Evolutionary conservation across 2,888 invertebrate genomes (phyloP).

Genomic region (Chymomyza amoena): DNA sequence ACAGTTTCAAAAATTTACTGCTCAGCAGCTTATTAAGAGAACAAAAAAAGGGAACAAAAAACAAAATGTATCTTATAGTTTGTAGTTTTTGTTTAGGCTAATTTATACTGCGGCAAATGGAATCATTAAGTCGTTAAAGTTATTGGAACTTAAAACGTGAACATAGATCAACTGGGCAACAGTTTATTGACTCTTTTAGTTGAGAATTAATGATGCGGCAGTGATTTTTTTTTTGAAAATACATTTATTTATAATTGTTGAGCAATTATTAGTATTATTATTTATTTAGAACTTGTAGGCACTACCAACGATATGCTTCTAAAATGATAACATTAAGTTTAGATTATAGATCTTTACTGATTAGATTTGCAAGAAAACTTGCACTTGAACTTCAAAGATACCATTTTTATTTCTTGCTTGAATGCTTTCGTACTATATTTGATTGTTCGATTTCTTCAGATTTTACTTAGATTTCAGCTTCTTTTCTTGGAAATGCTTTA

Average conservation of each 20-base stretch:
- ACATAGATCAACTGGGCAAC: not conserved
- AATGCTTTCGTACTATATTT: too few species aligned
- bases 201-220: not conserved
- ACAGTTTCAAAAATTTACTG: slow-evolving; percentile 39
- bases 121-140: not conserved
- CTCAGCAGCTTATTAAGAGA: not conserved
- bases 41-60: not conserved
- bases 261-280: too few species aligned
- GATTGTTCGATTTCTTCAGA: too few species aligned
- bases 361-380: too few species aligned
- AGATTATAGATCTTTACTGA: too few species aligned
- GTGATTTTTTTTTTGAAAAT: not conserved
- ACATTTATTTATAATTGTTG: not conserved
- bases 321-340: too few species aligned
- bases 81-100: not conserved
- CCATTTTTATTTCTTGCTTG: too few species aligned
- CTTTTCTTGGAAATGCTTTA: too few species aligned
- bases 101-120: not conserved
- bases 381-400: too few species aligned
- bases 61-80: not conserved
- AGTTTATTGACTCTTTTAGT: not conserved
- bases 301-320: too few species aligned
- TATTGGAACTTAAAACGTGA: not conserved
- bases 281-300: too few species aligned
- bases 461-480: too few species aligned